Base-by-base conservation (phyloP, 1,140 invertebrate species). In the Lanistes nyassanus region DNA sequence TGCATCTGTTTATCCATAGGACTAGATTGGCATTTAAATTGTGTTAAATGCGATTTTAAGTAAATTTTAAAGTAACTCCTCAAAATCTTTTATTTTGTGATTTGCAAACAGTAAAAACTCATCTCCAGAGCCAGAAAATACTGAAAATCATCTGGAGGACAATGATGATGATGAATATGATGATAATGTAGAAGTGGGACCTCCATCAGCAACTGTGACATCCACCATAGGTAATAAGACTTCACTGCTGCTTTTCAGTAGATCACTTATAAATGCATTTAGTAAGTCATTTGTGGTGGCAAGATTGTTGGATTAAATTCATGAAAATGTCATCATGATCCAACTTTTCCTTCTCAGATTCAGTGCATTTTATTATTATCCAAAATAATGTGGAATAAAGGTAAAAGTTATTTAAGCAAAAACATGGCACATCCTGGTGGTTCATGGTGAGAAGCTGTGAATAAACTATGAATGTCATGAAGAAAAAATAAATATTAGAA, bases 61-160 rank as follows among this genome's bases (percentile, higher is more conserved):
- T n/a, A n/a, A n/a, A n/a, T n/a, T n/a, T n/a, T n/a, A n/a, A n/a
- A n/a, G n/a, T n/a, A n/a, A n/a, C n/a, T n/a, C n/a, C n/a, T n/a
- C n/a, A n/a, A 3, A 16, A 6, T 1, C 1, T 47, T 47, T 47
- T 47, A 47, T 47, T 16, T 47, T 47, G 9, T 75, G 73, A 62
- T 77, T 77, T 64, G 62, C 68, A n/a, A 79, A 79, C 51, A 83
- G 83, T 77, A 87, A 86, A 79, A 86, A 86, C 60, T 87, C 84
- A 3, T 83, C 93, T 82, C 92, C 93, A 85, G 90, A 60, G 82
- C 88, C 76, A n/a, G 91, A 87, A 26, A 72, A 75, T 51, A 60
- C 39, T 55, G 70, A 72, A 55, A 75, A 77, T n/a, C 76, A 77
- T 23, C 86, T 88, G 9, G 84, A 88, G 34, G 86, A 88, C 26